Evolutionary conservation across 2,797 vertebrate genomes (phyloP), one percentile per base, ranked within the genome.

Genomic region (Sebastes variabilis): DNA sequence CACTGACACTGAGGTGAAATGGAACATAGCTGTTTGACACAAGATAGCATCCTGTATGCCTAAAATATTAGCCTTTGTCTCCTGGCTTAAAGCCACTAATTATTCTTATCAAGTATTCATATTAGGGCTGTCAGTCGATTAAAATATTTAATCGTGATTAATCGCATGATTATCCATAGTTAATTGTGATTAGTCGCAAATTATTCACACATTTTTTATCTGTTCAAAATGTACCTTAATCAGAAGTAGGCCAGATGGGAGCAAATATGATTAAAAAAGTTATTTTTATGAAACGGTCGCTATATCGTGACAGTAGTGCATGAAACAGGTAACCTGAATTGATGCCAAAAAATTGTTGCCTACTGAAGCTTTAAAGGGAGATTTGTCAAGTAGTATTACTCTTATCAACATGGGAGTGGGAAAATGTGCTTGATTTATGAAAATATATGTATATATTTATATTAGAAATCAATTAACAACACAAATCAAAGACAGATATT

Each of bases 141-240:
- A 1, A 52, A 52, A 52, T 52, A 52, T 52, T 52, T n/a, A 52
- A 52, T 52, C 8, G 2, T n/a, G 18, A n/a, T 52, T 20, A 52
- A 52, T n/a, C 0, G 18, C 46, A 49, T 49, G 46, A 20, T 49
- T 49, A 0, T 49, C 46, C 46, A 49, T 49, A 49, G 18, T 49
- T 20, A 49, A 49, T 49, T 0, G 6, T 18, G 16, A 46, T 46
- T 46, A 46, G 7, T 4, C 6, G 3, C 46, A 49, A 49, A 49
- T 49, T 49, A 46, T 0, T 46, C 0, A 46, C 42, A 46, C 42
- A 49, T 49, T 49, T 2, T 49, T 49, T 20, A 49, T 49, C 0
- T 0, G 18, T 49, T 20, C 46, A 49, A 49, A 49, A 20, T 20
- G 0, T 0, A 49, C 18, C 18, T 49, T 49, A 20, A 42, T n/a